Evolutionary conservation across 2,888 invertebrate species (phyloP), one percentile per base, ranked within the genome.

Genomic region (Dynastes maya): DNA sequence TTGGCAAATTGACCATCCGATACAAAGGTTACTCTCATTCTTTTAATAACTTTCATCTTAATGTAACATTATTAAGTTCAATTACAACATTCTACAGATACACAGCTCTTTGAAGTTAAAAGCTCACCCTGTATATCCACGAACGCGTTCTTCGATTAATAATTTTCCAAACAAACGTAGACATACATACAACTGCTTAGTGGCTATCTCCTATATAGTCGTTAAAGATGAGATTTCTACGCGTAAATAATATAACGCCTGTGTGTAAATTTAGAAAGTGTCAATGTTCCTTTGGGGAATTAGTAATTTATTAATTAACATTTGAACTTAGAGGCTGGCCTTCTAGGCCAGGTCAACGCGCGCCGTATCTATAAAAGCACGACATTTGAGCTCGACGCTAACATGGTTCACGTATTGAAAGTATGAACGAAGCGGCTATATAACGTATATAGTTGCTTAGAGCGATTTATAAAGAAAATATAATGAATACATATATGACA

Each of bases 311-410:
- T 79, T 79, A 71, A 79, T 79, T 79, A 79, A 79, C 79, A 79
- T 79, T 79, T 79, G 79, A 79, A 79, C 79, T 61, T 77, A 63
- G 77, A 22, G 22, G 63, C 76, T 78, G 65, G 77, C 71, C 77
- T 78, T 75, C 75, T 70, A 71, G 78, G 78, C 67, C 80, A 71
- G 81, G 81, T 81, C 81, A 81, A 81, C 67, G 80, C 75, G 80
- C 81, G 77, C 45, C 78, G 78, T 55, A 67, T 55, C 45, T 22
- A 55, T 55, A 22, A n/a, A 16, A 53, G 13, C 13, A 16, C 53
- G 53, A 53, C 53, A 53, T 53, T 53, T 53, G 22, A 65, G 53
- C 11, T 45, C 16, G 55, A n/a, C 22, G 55, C 4, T 6, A 22
- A 8, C 55, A 5, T 6, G 55, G 13, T 55, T 55, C 55, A 22